Conservation (phyloP, 92 coral and sea anemone species). For the Virgularia gustaviana region DNA sequence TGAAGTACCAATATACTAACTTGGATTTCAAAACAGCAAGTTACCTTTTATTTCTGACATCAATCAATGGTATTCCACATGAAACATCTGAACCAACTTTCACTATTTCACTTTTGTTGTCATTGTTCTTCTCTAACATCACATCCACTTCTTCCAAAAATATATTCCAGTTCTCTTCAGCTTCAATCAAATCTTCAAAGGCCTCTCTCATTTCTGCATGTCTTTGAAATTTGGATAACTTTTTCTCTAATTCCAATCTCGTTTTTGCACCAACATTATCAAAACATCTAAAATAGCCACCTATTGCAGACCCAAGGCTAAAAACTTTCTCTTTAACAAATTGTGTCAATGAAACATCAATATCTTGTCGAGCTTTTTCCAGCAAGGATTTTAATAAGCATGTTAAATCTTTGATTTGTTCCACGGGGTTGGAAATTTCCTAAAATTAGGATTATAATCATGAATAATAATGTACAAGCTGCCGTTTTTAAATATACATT, state of each 20-base stretch:
- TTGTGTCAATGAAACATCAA: constrained; percentile 45
- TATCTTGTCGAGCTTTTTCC: constrained; percentile 58
- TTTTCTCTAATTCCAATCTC: constrained; percentile 60
- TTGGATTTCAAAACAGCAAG: background rate
- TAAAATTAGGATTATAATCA: no score
- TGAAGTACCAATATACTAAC: background rate
- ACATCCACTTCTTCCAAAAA: constrained; percentile 69
- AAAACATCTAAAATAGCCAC: constrained; percentile 59
- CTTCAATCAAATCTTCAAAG: constrained; percentile 63
- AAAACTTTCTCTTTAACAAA: constrained; percentile 69
- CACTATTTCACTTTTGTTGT: constrained; percentile 11
- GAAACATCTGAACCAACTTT: constrained; percentile 61
- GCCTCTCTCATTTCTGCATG: constrained; percentile 51
- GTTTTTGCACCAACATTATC: constrained; percentile 53
- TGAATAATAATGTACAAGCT: no score
- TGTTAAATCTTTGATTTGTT: constrained; percentile 48
- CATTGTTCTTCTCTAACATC: constrained; percentile 32
- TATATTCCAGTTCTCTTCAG: constrained; percentile 67
- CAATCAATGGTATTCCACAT: constrained; percentile 54
- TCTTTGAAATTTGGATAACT: constrained; percentile 46
- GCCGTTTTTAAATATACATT: no score
- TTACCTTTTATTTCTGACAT: constrained; percentile 66
- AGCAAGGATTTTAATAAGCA: constrained; percentile 45
- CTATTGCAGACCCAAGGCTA: constrained; percentile 58
- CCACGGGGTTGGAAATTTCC: constrained; percentile 30